These are phyloP conservation scores for Perca flavescens DNA, from an alignment of 2,113 vertebrate genomes.

Conservation along the genomic window DNA sequence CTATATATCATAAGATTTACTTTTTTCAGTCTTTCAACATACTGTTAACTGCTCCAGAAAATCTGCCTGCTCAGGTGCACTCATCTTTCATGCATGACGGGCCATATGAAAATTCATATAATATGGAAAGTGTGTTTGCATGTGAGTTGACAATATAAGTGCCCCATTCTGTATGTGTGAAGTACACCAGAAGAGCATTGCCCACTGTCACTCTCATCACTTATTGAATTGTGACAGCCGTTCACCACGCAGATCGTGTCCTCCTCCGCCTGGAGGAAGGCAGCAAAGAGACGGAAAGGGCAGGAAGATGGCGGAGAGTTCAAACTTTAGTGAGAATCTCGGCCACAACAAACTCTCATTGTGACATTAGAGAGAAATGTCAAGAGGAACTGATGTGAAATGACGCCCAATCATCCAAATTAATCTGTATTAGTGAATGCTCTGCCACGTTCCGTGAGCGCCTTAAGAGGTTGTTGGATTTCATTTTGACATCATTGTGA, in stretches of 20 bases:
- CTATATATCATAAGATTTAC: not conserved
- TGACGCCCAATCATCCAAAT: not conserved
- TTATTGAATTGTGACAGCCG: constrained; percentile 39
- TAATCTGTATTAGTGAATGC: constrained; percentile 17
- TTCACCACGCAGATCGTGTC: constrained; percentile 11
- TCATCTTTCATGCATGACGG: constrained; percentile 46
- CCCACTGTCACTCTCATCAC: constrained; percentile 25
- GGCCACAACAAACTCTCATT: not conserved
- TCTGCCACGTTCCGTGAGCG: not conserved
- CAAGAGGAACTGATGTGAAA: constrained; percentile 3
- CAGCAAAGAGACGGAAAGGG: not conserved
- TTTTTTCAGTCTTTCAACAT: not conserved
- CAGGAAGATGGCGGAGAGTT: constrained; percentile 7
- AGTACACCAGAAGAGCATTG: constrained; percentile 18
- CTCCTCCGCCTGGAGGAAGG: constrained; percentile 4
- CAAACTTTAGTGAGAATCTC: constrained; percentile 16
- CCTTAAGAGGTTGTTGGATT: constrained; percentile 27
- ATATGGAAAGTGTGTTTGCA: constrained; percentile 4
- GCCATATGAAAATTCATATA: constrained; percentile 18
- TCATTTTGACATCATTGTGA: constrained; percentile 6
- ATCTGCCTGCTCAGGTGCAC: constrained; percentile 36
- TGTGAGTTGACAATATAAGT: not conserved
- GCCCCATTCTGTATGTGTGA: constrained; percentile 1
- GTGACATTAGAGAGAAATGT: not conserved
- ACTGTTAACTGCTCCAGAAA: not conserved